Evolutionary conservation across 2,797 vertebrate species (phyloP).

Genomic region (Sebastes jordani): DNA sequence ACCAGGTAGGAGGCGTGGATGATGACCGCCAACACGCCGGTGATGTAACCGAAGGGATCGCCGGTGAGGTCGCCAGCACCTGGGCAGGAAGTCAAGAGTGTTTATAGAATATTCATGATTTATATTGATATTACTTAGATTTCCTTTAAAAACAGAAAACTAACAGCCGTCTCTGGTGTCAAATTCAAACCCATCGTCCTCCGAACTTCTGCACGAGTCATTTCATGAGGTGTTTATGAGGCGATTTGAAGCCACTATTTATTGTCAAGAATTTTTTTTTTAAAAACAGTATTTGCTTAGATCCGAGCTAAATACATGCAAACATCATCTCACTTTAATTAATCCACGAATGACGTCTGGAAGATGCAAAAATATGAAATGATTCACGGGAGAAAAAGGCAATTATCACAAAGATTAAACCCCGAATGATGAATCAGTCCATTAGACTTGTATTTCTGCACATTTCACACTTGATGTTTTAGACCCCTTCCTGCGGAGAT

Average conservation of each 20-base stretch:
- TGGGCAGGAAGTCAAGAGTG: constrained; percentile 51
- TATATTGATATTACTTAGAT: too few species aligned
- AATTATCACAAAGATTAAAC: constrained; percentile 32
- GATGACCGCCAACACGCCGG: constrained; percentile 92
- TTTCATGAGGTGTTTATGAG: too few species aligned
- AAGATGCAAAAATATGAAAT: not conserved
- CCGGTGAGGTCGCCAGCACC: constrained; percentile 95
- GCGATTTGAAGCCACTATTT: not conserved
- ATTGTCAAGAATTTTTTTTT: not conserved
- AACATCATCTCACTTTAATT: not conserved
- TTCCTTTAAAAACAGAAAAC: too few species aligned
- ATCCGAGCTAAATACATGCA: not conserved
- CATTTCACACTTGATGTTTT: constrained; percentile 9
- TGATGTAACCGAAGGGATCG: constrained; percentile 94
- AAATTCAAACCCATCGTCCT: too few species aligned
- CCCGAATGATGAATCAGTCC: constrained; percentile 23
- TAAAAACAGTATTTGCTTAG: too few species aligned
- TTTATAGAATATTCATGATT: too few species aligned
- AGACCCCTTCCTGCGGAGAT: not conserved
- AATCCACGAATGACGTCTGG: not conserved
- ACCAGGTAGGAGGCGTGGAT: constrained; percentile 96
- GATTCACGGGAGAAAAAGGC: not conserved
- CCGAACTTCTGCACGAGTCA: too few species aligned
- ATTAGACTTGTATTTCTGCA: constrained; percentile 22
- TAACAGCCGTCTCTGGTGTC: too few species aligned